These are phyloP conservation scores for Syrista parreyssii DNA, from an alignment of 2,888 invertebrate genomes.

Conservation along the genomic window DNA sequence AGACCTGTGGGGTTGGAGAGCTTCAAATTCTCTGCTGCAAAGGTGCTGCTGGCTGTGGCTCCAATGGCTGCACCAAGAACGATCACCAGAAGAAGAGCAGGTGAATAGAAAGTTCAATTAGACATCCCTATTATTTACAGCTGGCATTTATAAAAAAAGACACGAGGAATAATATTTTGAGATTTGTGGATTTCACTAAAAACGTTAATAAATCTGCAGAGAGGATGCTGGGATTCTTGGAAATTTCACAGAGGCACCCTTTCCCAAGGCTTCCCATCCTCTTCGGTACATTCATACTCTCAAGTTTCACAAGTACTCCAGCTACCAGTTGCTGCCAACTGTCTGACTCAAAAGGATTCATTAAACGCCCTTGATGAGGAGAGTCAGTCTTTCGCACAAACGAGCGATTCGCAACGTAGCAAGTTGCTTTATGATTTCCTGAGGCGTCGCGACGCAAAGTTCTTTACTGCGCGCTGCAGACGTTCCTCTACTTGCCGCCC, in stretches of 20 bases:
- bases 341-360: neutral
- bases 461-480: neutral
- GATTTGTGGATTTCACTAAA: neutral
- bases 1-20: slow-evolving; percentile 20
- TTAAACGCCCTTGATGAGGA: neutral
- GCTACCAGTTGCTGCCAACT: neutral
- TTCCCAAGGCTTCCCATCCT: neutral
- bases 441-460: neutral
- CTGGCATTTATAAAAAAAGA: neutral
- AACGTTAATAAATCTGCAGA: neutral
- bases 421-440: neutral
- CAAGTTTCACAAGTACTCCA: neutral
- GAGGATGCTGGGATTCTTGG: neutral
- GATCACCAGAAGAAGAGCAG: neutral
- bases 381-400: neutral
- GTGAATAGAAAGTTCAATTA: neutral
- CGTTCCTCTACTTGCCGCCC: neutral
- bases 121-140: neutral
- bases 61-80: neutral
- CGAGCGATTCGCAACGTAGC: neutral
- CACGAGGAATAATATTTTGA: neutral
- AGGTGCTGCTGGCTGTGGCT: neutral
- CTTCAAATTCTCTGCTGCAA: slow-evolving; percentile 22
- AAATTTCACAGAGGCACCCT: neutral
- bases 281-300: neutral